These are phyloP conservation scores for Pluvianellus socialis DNA, from an alignment of 2,113 vertebrate genomes.

Conservation along the genomic window DNA sequence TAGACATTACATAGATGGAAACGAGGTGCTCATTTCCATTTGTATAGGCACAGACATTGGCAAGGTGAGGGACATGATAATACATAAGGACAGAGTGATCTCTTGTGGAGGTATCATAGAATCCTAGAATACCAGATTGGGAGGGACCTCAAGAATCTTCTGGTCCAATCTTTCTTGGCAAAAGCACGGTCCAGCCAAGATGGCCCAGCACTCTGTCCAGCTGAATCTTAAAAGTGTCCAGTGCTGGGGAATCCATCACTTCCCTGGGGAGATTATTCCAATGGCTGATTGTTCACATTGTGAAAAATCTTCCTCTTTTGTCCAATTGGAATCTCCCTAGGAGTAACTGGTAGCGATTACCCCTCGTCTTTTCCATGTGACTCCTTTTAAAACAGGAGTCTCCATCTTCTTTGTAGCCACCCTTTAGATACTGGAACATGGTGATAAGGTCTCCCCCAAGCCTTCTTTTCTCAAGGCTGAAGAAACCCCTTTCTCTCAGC, in stretches of 20 bases:
- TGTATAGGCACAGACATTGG: neutral
- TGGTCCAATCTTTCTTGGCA: neutral
- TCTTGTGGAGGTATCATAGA: neutral
- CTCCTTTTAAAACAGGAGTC: neutral
- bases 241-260: neutral
- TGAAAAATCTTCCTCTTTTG: neutral
- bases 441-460: neutral
- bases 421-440: neutral
- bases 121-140: neutral
- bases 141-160: neutral
- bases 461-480: neutral
- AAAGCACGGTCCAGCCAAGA: neutral
- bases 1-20: neutral
- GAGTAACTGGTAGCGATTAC: neutral
- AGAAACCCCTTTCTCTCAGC: neutral
- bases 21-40: neutral
- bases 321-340: neutral
- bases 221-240: neutral
- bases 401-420: neutral
- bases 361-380: neutral
- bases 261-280: neutral
- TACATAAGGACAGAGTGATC: neutral
- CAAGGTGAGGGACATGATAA: too few species aligned
- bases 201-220: neutral
- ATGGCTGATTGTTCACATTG: neutral